Base-by-base conservation (phyloP, 2,888 invertebrate genomes). In the Aphodius sticticus region DNA sequence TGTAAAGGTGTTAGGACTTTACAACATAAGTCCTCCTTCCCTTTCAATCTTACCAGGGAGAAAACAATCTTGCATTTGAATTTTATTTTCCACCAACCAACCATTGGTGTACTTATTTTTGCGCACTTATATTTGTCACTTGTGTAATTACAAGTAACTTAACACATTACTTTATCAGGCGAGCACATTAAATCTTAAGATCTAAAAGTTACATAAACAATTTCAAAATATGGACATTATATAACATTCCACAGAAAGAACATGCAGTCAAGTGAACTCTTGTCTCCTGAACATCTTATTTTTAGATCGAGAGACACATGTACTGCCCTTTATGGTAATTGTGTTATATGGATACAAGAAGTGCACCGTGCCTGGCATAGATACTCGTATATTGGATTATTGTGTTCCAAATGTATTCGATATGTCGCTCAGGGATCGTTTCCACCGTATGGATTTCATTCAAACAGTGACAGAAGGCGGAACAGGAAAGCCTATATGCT, bases 401-500 rank as follows among this genome's bases (percentile, higher is more conserved):
- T 53, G 53, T 53, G 53, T 53, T 53, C 53, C 53, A 12, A 53
- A 53, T 53, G 53, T 53, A 53, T 53, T 53, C 53, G 53, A 53
- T 53, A 53, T 12, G 53, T 53, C 53, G 53, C 53, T 53, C 53
- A 53, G 53, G 53, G 53, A 53, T 53, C 53, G 53, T 53, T 53
- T 53, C 53, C 53, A 53, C 71, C 35, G 53, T 77, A 77, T 77
- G 72, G 77, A 77, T 72, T 77, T 77, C 77, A 77, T 77, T 77
- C 77, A 77, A 38, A 72, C 77, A 35, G 77, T 72, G 77, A 78
- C 76, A 78, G 78, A 78, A 78, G 78, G 78, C 78, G 78, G 78
- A 78, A 78, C 78, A 76, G 76, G 76, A 71, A 78, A 78, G 70
- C n/a, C 38, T 70, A 36, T n/a, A 16, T 36, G 69, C 37, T 15